A percentile compares a stretch with the other conserved stretches of the same genome.
Evolutionary conservation across 1,140 invertebrate species (phyloP).

Genomic region (Drosophila ogumai): DNA sequence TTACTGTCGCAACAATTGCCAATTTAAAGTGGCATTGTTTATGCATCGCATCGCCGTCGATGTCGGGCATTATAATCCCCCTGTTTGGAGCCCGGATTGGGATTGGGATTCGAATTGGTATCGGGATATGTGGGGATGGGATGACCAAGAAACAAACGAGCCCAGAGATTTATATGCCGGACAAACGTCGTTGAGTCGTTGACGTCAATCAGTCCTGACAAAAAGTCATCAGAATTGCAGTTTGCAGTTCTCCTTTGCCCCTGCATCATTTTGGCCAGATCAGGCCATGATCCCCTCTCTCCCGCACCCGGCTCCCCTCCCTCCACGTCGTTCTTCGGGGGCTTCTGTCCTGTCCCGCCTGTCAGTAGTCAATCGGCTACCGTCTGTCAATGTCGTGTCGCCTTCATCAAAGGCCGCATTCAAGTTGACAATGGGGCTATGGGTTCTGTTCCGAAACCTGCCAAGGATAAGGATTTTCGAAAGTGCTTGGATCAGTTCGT

Average conservation of each 20-base stretch:
- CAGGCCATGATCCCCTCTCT: slow-evolving; percentile 11
- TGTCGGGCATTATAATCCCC: slow-evolving; percentile 67
- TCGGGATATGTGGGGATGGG: slow-evolving; percentile 28
- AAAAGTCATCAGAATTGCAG: slow-evolving; percentile 80
- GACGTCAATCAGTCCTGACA: slow-evolving; percentile 81
- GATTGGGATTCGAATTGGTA: slow-evolving; percentile 25
- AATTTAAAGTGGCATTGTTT: slow-evolving; percentile 82
- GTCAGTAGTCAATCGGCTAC: slow-evolving; percentile 76
- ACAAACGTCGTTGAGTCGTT: slow-evolving; percentile 69
- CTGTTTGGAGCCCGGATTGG: slow-evolving; percentile 10
- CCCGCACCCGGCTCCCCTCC: background rate
- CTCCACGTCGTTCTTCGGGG: background rate
- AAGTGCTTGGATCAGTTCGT: slow-evolving; percentile 14
- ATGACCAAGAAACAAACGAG: slow-evolving; percentile 66
- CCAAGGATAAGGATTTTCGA: slow-evolving; percentile 51
- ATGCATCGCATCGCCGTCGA: slow-evolving; percentile 56
- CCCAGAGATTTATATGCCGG: slow-evolving; percentile 76
- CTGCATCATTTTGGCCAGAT: slow-evolving; percentile 44
- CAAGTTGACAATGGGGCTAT: slow-evolving; percentile 63
- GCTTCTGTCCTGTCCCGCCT: slow-evolving; percentile 36
- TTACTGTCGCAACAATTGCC: slow-evolving; percentile 76
- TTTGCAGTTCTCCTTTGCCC: slow-evolving; percentile 22
- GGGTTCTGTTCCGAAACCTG: slow-evolving; percentile 31
- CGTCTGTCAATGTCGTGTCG: slow-evolving; percentile 80
- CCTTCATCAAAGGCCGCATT: slow-evolving; percentile 76